Base-by-base conservation (phyloP, 2,797 vertebrate species). In the Danio jaintianensis region DNA sequence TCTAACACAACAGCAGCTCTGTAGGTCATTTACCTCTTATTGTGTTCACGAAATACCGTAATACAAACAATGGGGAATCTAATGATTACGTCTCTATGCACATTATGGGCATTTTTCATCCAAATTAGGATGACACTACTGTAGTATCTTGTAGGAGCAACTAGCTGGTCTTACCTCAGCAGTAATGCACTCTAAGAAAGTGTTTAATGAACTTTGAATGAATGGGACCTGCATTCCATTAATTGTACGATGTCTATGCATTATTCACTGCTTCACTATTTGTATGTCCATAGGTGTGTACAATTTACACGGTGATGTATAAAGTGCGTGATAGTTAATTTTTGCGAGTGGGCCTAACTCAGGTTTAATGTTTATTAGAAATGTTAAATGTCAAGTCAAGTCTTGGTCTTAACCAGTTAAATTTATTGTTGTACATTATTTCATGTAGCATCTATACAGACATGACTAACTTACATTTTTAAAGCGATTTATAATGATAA, bases 321-420 rank as follows among this genome's bases (percentile, higher is more conserved):
- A n/a, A 42, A 11, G 9, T 3, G 38, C 47, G 22, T 13, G n/a
- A 64, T 22, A 22, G 38, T 68, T 79, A 20, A 50, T 56, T 8
- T 36, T 52, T 40, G 68, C 15, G 20, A 29, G 40, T 10, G 11
- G 52, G n/a, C 74, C 22, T 22, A 56, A 9, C 53, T 50, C 20
- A 61, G 50, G 52, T 73, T 47, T 73, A 73, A 29, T 29, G 29
- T 29, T 29, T 47, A 36, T 36, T 47, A 47, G 40, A 38, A 20
- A 10, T 77, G 6, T 55, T n/a, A 36, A n/a, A 13, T 50, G 20
- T 62, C 43, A 18, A 36, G 47, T 76, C 29, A 59, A 18, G 36
- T 68, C 48, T 9, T 66, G 11, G 45, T 12, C 18, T 40, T 62
- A 53, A 73, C 16, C 16, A 69, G 9, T n/a, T 61, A 67, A 77